These are phyloP conservation scores for Cinclus cinclus DNA, from an alignment of 2,113 vertebrate genomes.

Conservation along the genomic window DNA sequence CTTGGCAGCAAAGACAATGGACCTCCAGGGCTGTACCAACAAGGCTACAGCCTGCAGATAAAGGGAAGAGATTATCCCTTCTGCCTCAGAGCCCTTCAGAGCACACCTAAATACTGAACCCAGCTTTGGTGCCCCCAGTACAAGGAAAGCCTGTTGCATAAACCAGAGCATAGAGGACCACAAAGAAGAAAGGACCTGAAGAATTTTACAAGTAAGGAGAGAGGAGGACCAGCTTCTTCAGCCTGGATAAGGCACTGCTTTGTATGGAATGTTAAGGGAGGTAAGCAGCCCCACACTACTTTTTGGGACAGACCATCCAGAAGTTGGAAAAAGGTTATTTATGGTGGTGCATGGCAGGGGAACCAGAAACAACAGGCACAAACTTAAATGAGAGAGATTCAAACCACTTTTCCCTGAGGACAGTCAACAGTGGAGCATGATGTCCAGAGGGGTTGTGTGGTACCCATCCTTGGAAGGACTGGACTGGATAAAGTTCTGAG, in stretches of 20 bases:
- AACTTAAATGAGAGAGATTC: background rate
- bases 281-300: background rate
- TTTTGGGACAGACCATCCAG: background rate
- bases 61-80: background rate
- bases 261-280: background rate
- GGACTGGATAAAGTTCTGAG: background rate
- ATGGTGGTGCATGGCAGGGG: background rate
- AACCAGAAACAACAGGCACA: background rate
- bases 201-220: background rate
- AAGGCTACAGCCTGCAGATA: background rate
- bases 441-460: background rate
- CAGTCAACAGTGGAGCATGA: background rate
- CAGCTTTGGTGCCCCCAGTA: background rate
- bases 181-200: background rate
- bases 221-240: background rate
- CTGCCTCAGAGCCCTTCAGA: background rate
- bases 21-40: background rate
- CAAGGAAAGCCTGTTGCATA: background rate
- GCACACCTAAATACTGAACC: background rate
- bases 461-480: background rate
- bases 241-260: background rate
- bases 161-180: background rate
- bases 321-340: background rate
- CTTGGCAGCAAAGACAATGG: background rate
- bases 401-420: background rate